These are phyloP conservation scores for Agonopterix arenella DNA, from an alignment of 2,888 invertebrate species.

Conservation along the genomic window DNA sequence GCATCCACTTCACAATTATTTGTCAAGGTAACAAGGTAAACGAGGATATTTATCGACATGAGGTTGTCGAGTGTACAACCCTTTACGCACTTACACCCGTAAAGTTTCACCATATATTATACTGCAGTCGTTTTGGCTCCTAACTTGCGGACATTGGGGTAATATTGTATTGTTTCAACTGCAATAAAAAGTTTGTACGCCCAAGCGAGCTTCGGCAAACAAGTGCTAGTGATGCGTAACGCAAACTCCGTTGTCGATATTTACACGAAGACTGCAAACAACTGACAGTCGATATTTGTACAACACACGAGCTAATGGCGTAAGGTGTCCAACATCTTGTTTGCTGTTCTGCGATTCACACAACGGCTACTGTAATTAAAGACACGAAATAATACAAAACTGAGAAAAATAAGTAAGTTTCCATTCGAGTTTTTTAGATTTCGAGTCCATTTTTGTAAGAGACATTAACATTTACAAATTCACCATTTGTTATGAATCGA, in stretches of 20 bases:
- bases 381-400: slow-evolving; percentile 22
- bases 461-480: slow-evolving; percentile 4
- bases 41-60: slow-evolving; percentile 64
- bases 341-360: slow-evolving; percentile 54
- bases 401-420: slow-evolving; percentile 15
- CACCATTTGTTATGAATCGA: slow-evolving; percentile 1
- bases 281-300: slow-evolving; percentile 65
- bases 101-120: slow-evolving; percentile 14
- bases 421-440: no score
- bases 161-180: slow-evolving; percentile 5
- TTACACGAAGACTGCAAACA: slow-evolving; percentile 66
- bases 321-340: slow-evolving; percentile 45
- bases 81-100: slow-evolving; percentile 61
- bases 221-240: slow-evolving; percentile 74
- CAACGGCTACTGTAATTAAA: slow-evolving; percentile 64
- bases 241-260: slow-evolving; percentile 71
- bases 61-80: slow-evolving; percentile 64
- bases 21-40: slow-evolving; percentile 59
- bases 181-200: slow-evolving; percentile 19
- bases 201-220: slow-evolving; percentile 55
- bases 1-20: slow-evolving; percentile 24
- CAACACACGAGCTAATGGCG: slow-evolving; percentile 66
- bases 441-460: not conserved
- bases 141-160: not conserved
- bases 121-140: not conserved